A percentile compares a stretch with the other conserved stretches of the same genome.
phyloP scores from a whole-genome alignment of 2,797 vertebrate genomes.

The Cichlasoma orientale region DNA sequence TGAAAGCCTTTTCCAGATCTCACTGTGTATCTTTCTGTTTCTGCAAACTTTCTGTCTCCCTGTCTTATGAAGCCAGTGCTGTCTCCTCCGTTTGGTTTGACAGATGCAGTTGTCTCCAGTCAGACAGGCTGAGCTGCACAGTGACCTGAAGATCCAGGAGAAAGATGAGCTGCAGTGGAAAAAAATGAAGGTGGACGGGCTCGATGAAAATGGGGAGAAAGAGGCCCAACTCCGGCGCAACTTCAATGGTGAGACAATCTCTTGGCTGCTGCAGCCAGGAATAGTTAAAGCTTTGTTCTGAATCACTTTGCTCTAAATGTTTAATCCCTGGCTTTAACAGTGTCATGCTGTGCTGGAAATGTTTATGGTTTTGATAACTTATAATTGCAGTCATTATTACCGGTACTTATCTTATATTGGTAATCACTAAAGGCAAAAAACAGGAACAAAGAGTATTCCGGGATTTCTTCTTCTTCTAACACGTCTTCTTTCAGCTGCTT shows the following conservation, averaged over 20 bases:
- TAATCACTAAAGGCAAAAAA: not conserved
- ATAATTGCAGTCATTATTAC: no score
- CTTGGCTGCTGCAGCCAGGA: not conserved
- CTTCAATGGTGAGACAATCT: constrained; percentile 83
- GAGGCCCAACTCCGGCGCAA: constrained; percentile 88
- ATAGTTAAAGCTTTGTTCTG: not conserved
- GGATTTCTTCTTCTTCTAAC: not conserved
- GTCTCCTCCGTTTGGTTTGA: not conserved
- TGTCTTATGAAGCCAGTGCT: not conserved
- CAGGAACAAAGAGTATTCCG: not conserved
- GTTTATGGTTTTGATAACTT: not conserved
- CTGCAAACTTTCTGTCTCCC: not conserved
- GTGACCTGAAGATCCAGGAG: constrained; percentile 95
- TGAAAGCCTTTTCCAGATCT: no score
- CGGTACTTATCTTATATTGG: no score
- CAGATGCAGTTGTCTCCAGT: constrained; percentile 90
- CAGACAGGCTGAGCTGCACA: constrained; percentile 90
- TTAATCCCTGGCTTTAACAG: not conserved
- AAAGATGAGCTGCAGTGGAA: constrained; percentile 97
- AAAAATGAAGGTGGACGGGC: constrained; percentile 90
- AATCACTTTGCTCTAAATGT: not conserved
- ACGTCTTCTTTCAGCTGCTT: not conserved
- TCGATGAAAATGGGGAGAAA: constrained; percentile 91
- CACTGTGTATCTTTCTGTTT: not conserved
- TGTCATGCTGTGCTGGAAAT: not conserved